Conservation (phyloP, 1,140 invertebrate species). For the Dryas iulia region DNA sequence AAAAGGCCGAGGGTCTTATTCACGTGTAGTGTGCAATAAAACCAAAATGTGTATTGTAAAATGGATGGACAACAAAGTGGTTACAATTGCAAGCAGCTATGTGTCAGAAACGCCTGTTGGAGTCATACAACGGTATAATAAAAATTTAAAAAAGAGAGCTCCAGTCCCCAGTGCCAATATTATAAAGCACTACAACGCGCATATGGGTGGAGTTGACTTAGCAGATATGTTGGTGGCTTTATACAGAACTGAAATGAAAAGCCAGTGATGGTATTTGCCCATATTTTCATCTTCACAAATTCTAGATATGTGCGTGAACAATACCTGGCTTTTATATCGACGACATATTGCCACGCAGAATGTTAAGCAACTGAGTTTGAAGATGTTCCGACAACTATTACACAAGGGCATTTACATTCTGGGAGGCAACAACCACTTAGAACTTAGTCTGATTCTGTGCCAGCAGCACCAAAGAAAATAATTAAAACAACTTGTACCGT, state of each 20-base stretch:
- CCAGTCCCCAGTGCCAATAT: constrained; percentile 30
- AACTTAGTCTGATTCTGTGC: constrained; percentile 27
- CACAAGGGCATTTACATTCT: constrained; percentile 26
- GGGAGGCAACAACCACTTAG: constrained; percentile 21
- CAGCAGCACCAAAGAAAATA: constrained; percentile 23
- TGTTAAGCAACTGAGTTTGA: constrained; percentile 26
- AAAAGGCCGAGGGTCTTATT: constrained; percentile 36
- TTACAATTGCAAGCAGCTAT: constrained; percentile 35
- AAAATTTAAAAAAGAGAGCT: constrained; percentile 28
- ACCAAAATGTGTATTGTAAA: constrained; percentile 35
- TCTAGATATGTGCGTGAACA: constrained; percentile 34
- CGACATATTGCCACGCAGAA: constrained; percentile 27
- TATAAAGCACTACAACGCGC: constrained; percentile 38
- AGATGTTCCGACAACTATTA: constrained; percentile 31
- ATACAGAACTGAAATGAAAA: constrained; percentile 37
- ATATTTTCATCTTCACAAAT: constrained; percentile 39
- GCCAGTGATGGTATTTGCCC: constrained; percentile 37
- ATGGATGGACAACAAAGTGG: constrained; percentile 41
- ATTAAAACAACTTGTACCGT: constrained; percentile 17
- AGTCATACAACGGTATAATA: constrained; percentile 33
- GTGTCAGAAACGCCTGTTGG: constrained; percentile 24
- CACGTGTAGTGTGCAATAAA: constrained; percentile 34
- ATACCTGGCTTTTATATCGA: constrained; percentile 37
- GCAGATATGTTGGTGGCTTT: constrained; percentile 39
- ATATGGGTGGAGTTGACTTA: constrained; percentile 39